Evolutionary conservation across 2,113 vertebrate species (phyloP).

Genomic region (Ovibos moschatus): DNA sequence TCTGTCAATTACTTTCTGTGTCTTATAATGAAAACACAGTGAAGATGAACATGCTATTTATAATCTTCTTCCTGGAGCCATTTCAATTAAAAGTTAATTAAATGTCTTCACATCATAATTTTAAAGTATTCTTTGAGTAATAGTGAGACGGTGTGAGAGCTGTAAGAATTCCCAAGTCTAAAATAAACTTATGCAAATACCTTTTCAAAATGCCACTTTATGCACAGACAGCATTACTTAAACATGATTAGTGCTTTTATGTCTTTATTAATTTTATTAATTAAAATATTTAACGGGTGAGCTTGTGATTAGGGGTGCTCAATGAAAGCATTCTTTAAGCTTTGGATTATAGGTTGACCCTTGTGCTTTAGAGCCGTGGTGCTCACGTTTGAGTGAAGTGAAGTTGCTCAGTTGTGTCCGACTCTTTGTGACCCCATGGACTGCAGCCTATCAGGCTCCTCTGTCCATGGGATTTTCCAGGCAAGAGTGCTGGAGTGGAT

Average conservation of each 20-base stretch:
- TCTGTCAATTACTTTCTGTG: background rate
- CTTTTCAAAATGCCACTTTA: constrained; percentile 48
- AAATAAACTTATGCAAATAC: constrained; percentile 58
- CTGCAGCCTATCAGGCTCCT: no score
- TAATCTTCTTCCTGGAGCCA: constrained; percentile 64
- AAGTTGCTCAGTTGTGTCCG: no score
- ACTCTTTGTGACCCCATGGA: no score
- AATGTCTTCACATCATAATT: constrained; percentile 65
- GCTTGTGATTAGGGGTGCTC: background rate
- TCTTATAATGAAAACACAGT: constrained; percentile 44
- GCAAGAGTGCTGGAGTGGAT: no score
- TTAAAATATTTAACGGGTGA: background rate
- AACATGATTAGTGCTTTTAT: constrained; percentile 1
- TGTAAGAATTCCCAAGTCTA: constrained; percentile 54
- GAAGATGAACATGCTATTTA: constrained; percentile 56
- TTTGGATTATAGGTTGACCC: background rate
- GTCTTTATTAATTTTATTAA: constrained; percentile 48
- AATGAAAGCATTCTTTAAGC: background rate
- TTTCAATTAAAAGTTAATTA: constrained; percentile 72
- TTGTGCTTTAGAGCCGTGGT: background rate
- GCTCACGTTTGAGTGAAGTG: background rate
- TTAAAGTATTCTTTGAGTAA: constrained; percentile 57
- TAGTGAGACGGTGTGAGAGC: background rate
- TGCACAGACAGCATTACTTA: background rate
- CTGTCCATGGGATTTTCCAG: no score